Evolutionary conservation across 2,113 vertebrate genomes (phyloP).

Genomic region (Myxocyprinus asiaticus): DNA sequence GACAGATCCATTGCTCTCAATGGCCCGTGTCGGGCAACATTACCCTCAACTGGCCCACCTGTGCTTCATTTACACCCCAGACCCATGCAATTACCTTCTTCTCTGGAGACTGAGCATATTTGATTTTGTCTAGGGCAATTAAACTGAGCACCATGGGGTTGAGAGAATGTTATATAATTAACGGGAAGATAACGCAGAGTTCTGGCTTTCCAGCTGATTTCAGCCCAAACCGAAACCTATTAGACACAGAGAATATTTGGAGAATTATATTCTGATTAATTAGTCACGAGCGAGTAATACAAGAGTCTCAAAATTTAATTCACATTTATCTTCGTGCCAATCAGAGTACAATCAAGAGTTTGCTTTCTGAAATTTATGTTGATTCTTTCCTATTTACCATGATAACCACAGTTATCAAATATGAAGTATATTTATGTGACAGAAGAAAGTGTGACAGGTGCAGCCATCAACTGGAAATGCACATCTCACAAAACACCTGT

Average conservation of each 20-base stretch:
- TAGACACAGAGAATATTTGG: conserved; percentile 11
- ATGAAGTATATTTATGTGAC: too few relatives aligned
- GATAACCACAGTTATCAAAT: too few relatives aligned
- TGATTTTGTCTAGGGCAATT: conserved; percentile 67
- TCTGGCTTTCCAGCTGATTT: conserved; percentile 14
- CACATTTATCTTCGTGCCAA: too few relatives aligned
- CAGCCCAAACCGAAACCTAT: neutral
- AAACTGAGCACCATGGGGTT: conserved; percentile 46
- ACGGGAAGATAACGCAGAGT: neutral
- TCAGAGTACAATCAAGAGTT: too few relatives aligned
- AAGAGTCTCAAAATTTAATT: too few relatives aligned
- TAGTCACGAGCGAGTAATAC: neutral
- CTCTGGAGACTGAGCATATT: conserved; percentile 56
- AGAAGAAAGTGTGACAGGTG: too few relatives aligned
- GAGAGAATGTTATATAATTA: conserved; percentile 17
- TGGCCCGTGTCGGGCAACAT: conserved; percentile 20
- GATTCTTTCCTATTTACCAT: too few relatives aligned
- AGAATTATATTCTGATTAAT: conserved; percentile 1
- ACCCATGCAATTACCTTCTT: conserved; percentile 58
- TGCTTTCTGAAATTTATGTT: too few relatives aligned
- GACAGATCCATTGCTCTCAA: conserved; percentile 67
- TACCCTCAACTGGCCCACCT: neutral
- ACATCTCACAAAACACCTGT: too few relatives aligned
- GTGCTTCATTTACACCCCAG: conserved; percentile 32
- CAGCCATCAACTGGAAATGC: too few relatives aligned